Evolutionary conservation across 2,888 invertebrate genomes (phyloP).

Genomic region (Sesia apiformis): DNA sequence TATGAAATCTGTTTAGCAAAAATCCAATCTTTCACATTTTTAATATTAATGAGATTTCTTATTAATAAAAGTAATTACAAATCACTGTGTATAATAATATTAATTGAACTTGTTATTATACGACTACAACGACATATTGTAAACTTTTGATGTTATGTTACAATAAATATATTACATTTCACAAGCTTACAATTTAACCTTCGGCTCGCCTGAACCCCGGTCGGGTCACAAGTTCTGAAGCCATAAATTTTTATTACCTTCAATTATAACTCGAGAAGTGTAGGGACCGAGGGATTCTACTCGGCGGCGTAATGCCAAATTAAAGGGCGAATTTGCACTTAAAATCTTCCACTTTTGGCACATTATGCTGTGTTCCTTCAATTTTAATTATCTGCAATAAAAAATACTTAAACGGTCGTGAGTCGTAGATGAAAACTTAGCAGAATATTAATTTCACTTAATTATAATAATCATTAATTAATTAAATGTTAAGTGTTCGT

Average conservation of each 20-base stretch:
- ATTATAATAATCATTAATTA: no score
- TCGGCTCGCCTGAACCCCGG: background rate
- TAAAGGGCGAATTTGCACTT: background rate
- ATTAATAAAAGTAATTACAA: no score
- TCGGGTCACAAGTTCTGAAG: slow-evolving; percentile 5
- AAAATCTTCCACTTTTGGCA: background rate
- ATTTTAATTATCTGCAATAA: background rate
- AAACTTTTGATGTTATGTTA: no score
- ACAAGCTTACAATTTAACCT: slow-evolving; percentile 2
- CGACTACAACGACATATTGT: no score
- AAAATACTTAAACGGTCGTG: background rate
- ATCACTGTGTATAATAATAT: no score
- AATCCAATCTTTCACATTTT: no score
- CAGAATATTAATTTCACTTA: no score
- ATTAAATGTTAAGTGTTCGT: no score
- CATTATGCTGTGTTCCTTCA: background rate
- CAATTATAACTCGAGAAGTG: slow-evolving; percentile 13
- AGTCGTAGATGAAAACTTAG: no score
- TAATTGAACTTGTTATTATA: no score
- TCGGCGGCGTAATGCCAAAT: background rate
- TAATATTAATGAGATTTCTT: no score
- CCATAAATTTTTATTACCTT: slow-evolving; percentile 18
- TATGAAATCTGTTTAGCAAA: no score
- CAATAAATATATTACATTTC: background rate
- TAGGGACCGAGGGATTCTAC: background rate